Conservation (phyloP, 2,113 vertebrate species). For the Gopherus evgoodei region DNA sequence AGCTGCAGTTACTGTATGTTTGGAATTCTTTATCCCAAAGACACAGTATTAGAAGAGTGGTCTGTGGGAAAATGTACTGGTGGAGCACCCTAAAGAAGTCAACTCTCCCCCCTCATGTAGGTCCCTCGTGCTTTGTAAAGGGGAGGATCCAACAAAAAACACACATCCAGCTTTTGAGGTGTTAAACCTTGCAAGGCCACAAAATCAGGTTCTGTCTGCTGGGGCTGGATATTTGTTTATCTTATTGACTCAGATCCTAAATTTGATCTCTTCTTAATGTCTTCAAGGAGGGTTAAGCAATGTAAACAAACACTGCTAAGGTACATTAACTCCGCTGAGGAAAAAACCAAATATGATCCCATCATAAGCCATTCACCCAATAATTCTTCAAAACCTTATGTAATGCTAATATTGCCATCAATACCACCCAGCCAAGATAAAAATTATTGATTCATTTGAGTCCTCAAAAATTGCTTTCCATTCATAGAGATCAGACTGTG, state of each 20-base stretch:
- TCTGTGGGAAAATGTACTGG: neutral
- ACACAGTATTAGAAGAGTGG: no score
- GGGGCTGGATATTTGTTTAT: rapidly evolving
- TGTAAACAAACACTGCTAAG: neutral
- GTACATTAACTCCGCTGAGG: slow-evolving; percentile 2
- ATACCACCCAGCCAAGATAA: neutral
- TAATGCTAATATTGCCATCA: neutral
- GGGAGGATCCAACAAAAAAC: neutral
- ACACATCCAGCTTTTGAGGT: neutral
- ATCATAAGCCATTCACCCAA: neutral
- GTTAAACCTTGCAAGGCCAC: rapidly evolving
- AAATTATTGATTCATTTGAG: neutral
- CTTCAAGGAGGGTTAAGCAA: neutral
- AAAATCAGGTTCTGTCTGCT: neutral
- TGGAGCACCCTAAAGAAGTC: neutral
- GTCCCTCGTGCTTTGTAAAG: neutral
- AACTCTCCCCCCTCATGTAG: neutral
- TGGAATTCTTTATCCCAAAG: neutral
- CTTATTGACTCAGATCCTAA: neutral
- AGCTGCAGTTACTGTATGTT: neutral
- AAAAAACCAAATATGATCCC: neutral
- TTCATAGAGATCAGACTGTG: neutral
- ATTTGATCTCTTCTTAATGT: neutral
- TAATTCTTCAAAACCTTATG: neutral
- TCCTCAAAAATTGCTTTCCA: neutral